Percentiles rank a stretch among this genome's conserved stretches.
phyloP scores from a whole-genome alignment of 1,140 invertebrate species.

The Aphelenchoides fujianensis region DNA sequence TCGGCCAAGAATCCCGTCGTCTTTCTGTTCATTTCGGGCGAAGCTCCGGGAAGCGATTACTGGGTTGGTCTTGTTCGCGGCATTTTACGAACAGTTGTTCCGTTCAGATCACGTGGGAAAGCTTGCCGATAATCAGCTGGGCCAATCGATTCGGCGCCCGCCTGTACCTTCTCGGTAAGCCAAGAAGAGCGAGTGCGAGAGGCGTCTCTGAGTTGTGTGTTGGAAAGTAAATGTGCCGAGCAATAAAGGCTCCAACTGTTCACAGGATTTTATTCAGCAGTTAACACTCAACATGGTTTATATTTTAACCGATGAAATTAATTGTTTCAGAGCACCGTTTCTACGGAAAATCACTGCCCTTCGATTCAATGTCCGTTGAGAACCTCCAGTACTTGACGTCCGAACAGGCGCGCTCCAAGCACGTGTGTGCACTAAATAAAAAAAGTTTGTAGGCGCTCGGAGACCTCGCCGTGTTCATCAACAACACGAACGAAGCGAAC shows the following conservation, averaged over 20 bases:
- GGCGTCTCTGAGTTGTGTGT: neutral
- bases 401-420: conserved; percentile 53
- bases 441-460: no score
- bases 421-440: no score
- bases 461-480: conserved; percentile 51
- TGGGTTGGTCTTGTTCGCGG: no score
- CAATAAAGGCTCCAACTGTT: conserved; percentile 1
- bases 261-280: neutral
- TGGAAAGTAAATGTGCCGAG: no score
- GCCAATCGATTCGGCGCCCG: no score
- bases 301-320: conserved; percentile 19
- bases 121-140: no score
- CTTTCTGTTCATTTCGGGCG: conserved; percentile 16
- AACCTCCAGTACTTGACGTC: conserved; percentile 48
- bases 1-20: conserved; percentile 4
- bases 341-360: conserved; percentile 27
- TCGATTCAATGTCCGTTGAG: conserved; percentile 41
- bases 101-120: no score
- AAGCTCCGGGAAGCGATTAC: neutral
- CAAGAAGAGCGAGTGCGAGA: conserved; percentile 70
- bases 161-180: conserved; percentile 74
- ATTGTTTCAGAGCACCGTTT: conserved; percentile 27
- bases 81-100: no score
- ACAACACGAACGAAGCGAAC: conserved; percentile 36
- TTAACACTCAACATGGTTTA: no score